Evolutionary conservation across 2,888 invertebrate genomes (phyloP).

Genomic region (Pteria penguin): DNA sequence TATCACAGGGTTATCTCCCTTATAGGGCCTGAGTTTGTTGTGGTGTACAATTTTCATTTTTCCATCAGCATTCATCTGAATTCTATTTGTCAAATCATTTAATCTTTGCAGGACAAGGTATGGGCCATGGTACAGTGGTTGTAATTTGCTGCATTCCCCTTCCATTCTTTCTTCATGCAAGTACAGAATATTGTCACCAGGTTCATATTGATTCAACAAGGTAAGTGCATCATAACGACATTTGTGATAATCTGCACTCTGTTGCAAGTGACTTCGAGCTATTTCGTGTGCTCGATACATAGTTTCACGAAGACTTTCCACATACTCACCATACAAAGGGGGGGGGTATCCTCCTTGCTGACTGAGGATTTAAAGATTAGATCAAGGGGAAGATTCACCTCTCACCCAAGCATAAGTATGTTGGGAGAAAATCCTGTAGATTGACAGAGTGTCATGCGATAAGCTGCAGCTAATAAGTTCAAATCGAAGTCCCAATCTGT

Average conservation of each 20-base stretch:
- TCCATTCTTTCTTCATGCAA: constrained; percentile 7
- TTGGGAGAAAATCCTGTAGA: constrained; percentile 44
- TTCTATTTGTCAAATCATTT: constrained; percentile 16
- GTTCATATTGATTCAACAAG: neutral
- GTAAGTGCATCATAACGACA: constrained; percentile 26
- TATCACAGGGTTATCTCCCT: no score
- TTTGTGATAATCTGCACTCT: constrained; percentile 17
- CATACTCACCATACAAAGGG: constrained; percentile 17
- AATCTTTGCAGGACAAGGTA: neutral
- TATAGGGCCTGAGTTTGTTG: no score
- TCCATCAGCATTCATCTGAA: no score
- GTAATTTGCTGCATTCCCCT: constrained; percentile 6
- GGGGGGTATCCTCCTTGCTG: neutral
- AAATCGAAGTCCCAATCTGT: constrained; percentile 49
- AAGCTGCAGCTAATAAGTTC: constrained; percentile 43
- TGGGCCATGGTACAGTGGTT: neutral
- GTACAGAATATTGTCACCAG: constrained; percentile 7
- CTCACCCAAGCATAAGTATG: constrained; percentile 43
- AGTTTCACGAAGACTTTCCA: neutral
- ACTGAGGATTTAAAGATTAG: neutral
- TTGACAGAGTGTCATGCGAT: constrained; percentile 37
- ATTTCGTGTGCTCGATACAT: constrained; percentile 14
- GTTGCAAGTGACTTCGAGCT: constrained; percentile 23
- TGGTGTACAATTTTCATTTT: no score
- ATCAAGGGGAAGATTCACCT: constrained; percentile 42